Base-by-base conservation (phyloP, 2,797 vertebrate genomes). In the Delichon dasypus region DNA sequence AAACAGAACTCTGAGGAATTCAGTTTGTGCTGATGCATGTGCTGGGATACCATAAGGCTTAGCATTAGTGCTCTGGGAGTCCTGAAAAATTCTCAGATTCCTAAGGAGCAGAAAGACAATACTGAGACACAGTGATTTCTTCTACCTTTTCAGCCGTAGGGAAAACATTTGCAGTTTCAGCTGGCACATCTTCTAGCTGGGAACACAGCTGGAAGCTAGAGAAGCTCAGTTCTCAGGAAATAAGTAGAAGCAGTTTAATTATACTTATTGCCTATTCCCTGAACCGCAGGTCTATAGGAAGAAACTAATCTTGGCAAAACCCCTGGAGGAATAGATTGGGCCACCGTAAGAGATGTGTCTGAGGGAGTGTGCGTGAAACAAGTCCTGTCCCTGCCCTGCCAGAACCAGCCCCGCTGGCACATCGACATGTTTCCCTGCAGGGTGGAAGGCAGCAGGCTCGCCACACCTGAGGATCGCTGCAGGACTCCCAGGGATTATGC, bases 361-460 rank as follows among this genome's bases (percentile, higher is more conserved):
- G 57, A 67, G 38, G 67, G 70, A 89, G 22, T 0, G 0, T 44
- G 81, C 11, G 6, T 38, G 64, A 66, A 82, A 34, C 29, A 38
- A 91, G 17, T 16, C 45, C 17, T 3, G 4, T 84, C 54, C 62
- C 38, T 72, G 60, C 42, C 32, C 64, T 8, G 48, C 44, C 60
- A 82, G 77, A 64, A 57, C 38, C 58, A 42, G 77, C 68, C 48
- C 71, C 0, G 0, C 27, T 70, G 80, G 93, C 64, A 57, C 2
- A 0, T 36, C 0, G 0, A 74, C 71, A 17, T 15, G 11, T 4
- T 10, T 0, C 9, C 82, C 10, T 1, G 27, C 2, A 0, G 71
- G 16, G 1, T 29, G 67, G 50, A 62, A 78, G 77, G 44, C 62
- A 65, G 55, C 0, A 0, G 34, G 34, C 78, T 86, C 0, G 0